Base-by-base conservation (phyloP, 2,113 vertebrate genomes). In the Eulacestoma nigropectus region DNA sequence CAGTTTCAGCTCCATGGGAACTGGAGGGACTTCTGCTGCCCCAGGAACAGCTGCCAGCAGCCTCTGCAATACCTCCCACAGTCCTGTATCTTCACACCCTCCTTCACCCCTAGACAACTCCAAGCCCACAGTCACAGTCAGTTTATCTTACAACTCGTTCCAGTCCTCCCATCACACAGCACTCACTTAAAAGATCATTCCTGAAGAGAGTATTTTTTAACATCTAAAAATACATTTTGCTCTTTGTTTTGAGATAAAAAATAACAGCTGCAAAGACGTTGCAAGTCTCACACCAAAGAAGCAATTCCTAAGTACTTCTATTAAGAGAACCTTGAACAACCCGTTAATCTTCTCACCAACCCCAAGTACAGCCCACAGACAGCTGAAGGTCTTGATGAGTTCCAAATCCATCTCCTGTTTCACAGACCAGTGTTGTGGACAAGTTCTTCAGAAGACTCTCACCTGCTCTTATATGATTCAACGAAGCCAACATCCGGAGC, bases 401-500 rank as follows among this genome's bases (percentile, higher is more conserved):
- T 44, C 70, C 53, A 57, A 87, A 4, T 32, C 37, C 47, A 37
- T 2, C 35, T 74, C 21, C 79, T 77, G 14, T 84, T 83, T 67
- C 42, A 41, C 0, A 95, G 56, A 37, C 9, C 49, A 83, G 1
- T 22, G 17, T 2, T 46, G 46, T 50, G 23, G 59, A 33, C 33
- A 85, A 37, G 68, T 41, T 80, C 39, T 86, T 49, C 50, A 80
- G 39, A 57, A 78, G n/a, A 22, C 46, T 79, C 97, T 97, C 86
- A 99, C 99, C 99, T 97, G 99, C 99, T 98, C 99, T 98, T 97
- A 99, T 99, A 91, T 99, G 99, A 97, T 99, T 99, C 87, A 99
- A 95, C 0, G 99, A 99, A 52, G 99, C 99, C 97, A 99, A 96
- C 99, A 99, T 99, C 91, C 99, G 97, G 86, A 99, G 97, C 99